phyloP scores from a whole-genome alignment of 2,113 vertebrate genomes.

The Muntiacus reevesi region DNA sequence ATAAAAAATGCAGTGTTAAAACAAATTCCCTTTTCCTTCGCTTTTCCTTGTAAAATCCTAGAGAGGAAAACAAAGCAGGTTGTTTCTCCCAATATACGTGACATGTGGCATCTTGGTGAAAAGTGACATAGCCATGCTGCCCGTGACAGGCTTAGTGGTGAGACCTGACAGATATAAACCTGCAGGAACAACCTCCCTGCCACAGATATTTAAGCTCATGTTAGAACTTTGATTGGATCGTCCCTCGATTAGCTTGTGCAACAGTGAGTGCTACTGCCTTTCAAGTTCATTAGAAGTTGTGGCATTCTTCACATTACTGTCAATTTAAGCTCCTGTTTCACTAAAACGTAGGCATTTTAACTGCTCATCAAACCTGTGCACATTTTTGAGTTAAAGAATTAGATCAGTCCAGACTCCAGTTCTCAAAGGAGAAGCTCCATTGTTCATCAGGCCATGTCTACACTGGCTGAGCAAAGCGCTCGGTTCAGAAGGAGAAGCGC shows the following conservation, averaged over 20 bases:
- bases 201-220: conserved; percentile 60
- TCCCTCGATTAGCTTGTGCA: conserved; percentile 32
- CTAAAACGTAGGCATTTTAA: neutral
- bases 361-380: conserved; percentile 27
- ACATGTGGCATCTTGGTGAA: conserved; percentile 64
- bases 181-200: conserved; percentile 62
- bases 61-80: conserved; percentile 54
- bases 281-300: conserved; percentile 69
- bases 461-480: conserved; percentile 78
- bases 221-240: conserved; percentile 66
- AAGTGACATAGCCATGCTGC: conserved; percentile 47
- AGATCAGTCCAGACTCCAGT: conserved; percentile 52
- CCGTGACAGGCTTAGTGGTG: conserved; percentile 61
- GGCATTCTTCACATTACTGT: conserved; percentile 57
- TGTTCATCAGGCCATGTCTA: conserved; percentile 77
- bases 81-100: conserved; percentile 49
- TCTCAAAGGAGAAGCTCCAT: conserved; percentile 64
- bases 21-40: conserved; percentile 16
- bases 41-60: conserved; percentile 52
- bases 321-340: conserved; percentile 12
- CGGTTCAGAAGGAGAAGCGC: conserved; percentile 76
- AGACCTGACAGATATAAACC: conserved; percentile 68
- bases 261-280: conserved; percentile 44
- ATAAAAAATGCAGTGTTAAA: conserved; percentile 70
- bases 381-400: conserved; percentile 22